Percentiles rank a stretch among this genome's conserved stretches.
Evolutionary conservation across 2,888 invertebrate species (phyloP).

Genomic region (Parnassius orleans): DNA sequence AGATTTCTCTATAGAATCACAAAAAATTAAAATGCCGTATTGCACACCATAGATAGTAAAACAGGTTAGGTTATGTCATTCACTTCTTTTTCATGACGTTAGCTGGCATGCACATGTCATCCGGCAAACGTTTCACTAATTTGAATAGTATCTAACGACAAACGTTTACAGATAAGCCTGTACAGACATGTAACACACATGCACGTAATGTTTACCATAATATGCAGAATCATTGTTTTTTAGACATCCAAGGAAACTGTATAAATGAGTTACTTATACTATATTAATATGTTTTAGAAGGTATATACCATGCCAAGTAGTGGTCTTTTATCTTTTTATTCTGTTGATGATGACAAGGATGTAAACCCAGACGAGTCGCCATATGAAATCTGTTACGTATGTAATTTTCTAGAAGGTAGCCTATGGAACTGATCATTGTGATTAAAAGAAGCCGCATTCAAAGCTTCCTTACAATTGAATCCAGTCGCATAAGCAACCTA

Average conservation of each 20-base stretch:
- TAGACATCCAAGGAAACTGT: constrained; percentile 27
- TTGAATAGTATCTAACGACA: constrained; percentile 28
- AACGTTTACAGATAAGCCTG: constrained; percentile 26
- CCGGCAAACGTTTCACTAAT: constrained; percentile 33
- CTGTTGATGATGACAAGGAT: too few relatives aligned
- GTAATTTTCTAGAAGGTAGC: too few relatives aligned
- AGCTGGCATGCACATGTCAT: constrained; percentile 39
- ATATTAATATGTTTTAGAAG: too few relatives aligned
- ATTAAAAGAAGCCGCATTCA: too few relatives aligned
- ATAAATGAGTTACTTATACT: too few relatives aligned
- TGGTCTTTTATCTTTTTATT: too few relatives aligned
- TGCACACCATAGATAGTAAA: constrained; percentile 15
- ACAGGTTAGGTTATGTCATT: constrained; percentile 61
- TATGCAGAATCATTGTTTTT: constrained; percentile 7
- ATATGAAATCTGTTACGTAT: too few relatives aligned
- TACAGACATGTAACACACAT: constrained; percentile 34
- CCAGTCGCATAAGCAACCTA: too few relatives aligned
- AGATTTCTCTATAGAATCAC: constrained; percentile 18
- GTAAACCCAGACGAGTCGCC: too few relatives aligned
- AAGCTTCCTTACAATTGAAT: too few relatives aligned
- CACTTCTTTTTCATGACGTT: constrained; percentile 72
- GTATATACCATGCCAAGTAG: too few relatives aligned
- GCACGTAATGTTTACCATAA: constrained; percentile 24
- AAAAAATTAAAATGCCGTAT: background rate
- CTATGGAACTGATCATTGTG: too few relatives aligned